phyloP scores from a whole-genome alignment of 2,888 invertebrate genomes.

The Pseudococcus longispinus region DNA sequence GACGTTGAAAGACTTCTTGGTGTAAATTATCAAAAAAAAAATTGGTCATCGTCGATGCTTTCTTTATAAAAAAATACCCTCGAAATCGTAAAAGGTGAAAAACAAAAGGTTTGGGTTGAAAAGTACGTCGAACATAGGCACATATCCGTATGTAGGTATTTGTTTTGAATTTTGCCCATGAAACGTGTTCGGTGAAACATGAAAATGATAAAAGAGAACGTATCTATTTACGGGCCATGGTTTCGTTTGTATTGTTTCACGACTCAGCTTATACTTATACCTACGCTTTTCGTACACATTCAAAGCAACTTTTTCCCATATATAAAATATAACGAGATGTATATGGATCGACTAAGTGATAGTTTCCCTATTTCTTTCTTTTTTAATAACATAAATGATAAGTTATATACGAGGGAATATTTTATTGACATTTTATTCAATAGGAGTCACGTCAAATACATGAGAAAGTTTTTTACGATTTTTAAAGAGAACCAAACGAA shows the following conservation, averaged over 20 bases:
- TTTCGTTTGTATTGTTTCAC: background rate
- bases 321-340: background rate
- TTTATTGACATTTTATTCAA: background rate
- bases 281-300: too few relatives aligned
- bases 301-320: background rate
- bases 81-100: too few relatives aligned
- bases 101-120: background rate
- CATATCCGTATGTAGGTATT: background rate
- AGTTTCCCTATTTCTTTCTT: background rate
- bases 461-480: background rate
- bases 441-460: background rate
- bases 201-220: background rate
- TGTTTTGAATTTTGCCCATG: background rate
- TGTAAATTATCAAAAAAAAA: too few relatives aligned
- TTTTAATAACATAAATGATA: background rate
- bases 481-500: background rate
- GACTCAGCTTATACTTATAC: background rate
- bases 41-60: too few relatives aligned
- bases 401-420: background rate
- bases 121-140: too few relatives aligned
- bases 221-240: background rate
- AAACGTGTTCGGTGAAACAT: background rate
- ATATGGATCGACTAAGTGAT: background rate
- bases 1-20: too few relatives aligned
- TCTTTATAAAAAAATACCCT: too few relatives aligned